Evolutionary conservation across 2,797 vertebrate genomes (phyloP), one percentile per base, ranked within the genome.

Genomic region (Protosalanx chinensis): DNA sequence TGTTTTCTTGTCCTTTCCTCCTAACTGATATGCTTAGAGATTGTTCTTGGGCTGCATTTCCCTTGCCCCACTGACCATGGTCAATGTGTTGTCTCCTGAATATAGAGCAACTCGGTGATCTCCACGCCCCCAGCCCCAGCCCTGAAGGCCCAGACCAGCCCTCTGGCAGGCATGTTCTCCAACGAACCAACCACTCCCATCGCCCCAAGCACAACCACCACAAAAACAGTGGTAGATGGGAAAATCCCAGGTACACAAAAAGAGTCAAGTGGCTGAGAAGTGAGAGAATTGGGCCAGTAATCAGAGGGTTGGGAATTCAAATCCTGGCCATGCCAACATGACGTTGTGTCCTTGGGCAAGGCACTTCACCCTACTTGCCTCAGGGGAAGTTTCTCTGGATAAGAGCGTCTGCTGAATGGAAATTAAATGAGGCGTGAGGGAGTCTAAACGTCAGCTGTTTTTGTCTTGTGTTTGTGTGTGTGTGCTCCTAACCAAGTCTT

Each of bases 81-180:
- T 76, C 1, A 46, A n/a, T 67, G 0, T 29, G 13, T 5, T 64
- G 60, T 59, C 23, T 37, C 58, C 12, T 30, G 6, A 78, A 6
- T 64, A 66, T 89, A 93, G 91, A 87, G 75, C 74, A 86, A 87
- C n/a, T 75, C 79, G 0, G 30, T 56, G 32, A 18, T 64, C n/a
- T 70, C 41, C 15, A 16, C 85, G 30, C 92, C 91, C 0, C 88
- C 88, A 0, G 86, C 85, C 18, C 92, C 92, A 0, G 72, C 81
- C 64, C 66, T 85, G 72, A 92, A 90, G 87, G 92, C 95, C 0
- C 94, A 93, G 30, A 93, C 92, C 1, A 97, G 97, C 41, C 96
- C 96, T 4, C 87, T 99, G 10, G 94, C 91, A 0, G 95, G 93
- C 72, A 96, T 99, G 93, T 99, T 99, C 86, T 94, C 82, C 68